Percentiles rank a stretch among this genome's conserved stretches.
These are phyloP conservation scores for Siniperca chuatsi DNA, from an alignment of 2,113 vertebrate genomes.

Conservation along the genomic window DNA sequence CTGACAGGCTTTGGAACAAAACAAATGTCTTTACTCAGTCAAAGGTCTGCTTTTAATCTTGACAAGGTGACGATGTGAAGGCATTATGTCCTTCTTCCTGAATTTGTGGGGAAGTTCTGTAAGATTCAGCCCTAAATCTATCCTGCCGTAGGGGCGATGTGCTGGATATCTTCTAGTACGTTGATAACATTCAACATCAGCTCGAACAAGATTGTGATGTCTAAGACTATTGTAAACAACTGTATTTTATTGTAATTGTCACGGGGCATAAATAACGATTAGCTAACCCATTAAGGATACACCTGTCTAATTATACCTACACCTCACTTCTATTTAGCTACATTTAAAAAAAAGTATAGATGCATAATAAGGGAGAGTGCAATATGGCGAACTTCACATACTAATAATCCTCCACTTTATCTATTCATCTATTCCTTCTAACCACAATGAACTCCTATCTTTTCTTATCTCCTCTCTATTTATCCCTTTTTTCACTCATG, in stretches of 20 bases:
- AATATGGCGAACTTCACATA: not conserved
- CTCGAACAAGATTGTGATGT: not conserved
- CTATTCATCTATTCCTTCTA: slow-evolving; percentile 2
- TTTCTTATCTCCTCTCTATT: not conserved
- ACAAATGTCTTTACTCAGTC: slow-evolving; percentile 12
- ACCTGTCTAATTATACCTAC: not conserved
- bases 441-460: not conserved
- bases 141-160: not conserved
- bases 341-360: no score
- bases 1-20: slow-evolving; percentile 23
- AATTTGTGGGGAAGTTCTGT: not conserved
- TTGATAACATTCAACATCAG: not conserved
- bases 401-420: not conserved
- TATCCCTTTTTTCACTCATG: not conserved
- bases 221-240: no score
- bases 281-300: no score
- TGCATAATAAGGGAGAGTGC: not conserved
- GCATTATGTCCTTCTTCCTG: not conserved
- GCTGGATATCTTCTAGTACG: not conserved
- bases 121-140: not conserved
- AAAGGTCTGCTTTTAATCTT: slow-evolving; percentile 32
- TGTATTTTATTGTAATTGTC: not conserved
- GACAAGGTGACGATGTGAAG: not conserved
- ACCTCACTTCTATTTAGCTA: not conserved
- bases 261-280: not conserved